These are phyloP conservation scores for Scaptomyza caliginosa DNA, from an alignment of 2,888 invertebrate genomes.

Conservation along the genomic window DNA sequence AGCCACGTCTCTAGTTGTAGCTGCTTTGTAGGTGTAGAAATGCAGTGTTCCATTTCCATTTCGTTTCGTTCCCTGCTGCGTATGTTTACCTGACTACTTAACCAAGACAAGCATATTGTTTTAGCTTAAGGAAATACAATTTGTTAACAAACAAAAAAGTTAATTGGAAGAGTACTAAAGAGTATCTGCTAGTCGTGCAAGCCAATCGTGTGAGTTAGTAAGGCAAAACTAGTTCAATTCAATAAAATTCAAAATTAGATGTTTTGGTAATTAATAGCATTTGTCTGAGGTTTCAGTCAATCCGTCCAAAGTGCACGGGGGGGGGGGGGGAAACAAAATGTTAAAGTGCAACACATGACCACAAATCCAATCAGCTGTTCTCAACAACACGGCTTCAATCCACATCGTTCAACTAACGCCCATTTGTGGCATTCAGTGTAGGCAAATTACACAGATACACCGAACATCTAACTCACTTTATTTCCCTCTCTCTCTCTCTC, in stretches of 20 bases:
- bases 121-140: conserved; percentile 19
- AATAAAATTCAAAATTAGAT: conserved; percentile 3
- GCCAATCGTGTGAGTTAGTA: too few relatives aligned
- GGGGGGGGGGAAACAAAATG: too few relatives aligned
- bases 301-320: not conserved
- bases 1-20: not conserved
- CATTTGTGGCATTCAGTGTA: conserved; percentile 23
- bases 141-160: too few relatives aligned
- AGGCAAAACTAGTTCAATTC: not conserved
- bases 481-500: not conserved
- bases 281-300: not conserved
- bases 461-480: not conserved
- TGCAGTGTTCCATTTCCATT: conserved; percentile 1
- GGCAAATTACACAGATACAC: conserved; percentile 34
- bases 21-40: not conserved
- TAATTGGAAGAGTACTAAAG: too few relatives aligned
- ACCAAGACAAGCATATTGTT: not conserved
- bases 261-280: conserved; percentile 14
- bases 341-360: conserved; percentile 27
- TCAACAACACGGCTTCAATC: not conserved
- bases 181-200: too few relatives aligned
- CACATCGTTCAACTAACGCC: not conserved
- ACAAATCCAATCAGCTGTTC: conserved; percentile 40
- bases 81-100: not conserved
- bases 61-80: not conserved